Evolutionary conservation across 2,797 vertebrate genomes (phyloP), one percentile per base, ranked within the genome.

Genomic region (Schizopygopsis pylzovi): DNA sequence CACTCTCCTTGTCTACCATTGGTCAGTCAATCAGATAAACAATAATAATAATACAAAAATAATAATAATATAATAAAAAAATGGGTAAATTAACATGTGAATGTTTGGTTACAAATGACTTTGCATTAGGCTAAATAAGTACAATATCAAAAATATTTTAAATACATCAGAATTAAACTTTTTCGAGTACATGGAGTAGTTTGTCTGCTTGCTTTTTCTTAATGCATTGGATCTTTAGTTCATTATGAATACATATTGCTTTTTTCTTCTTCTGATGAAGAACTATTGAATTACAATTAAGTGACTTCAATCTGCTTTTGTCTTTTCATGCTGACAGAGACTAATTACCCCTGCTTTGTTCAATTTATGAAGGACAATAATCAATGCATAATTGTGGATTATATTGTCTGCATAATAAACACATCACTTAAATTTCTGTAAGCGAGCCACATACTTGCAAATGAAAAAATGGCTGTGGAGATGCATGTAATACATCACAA

Each of bases 311-410:
- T 82, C 80, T 82, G 67, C 67, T 61, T 77, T 76, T 83, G 78
- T 73, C 83, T 85, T 82, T 83, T 85, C 41, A 49, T 80, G 67
- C 82, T 93, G 93, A 95, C 94, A 94, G 92, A 89, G 93, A 92
- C 92, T 93, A 93, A 92, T 92, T 92, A 93, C 90, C 90, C 90
- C 91, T 93, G 93, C 92, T 91, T 92, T 91, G 91, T 90, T 92
- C 91, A 92, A 92, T 93, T 95, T 95, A 95, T 94, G 94, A 94
- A 91, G 94, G 73, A 81, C 94, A 93, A 93, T 95, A 95, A 95
- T 95, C 93, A 82, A 80, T 85, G 83, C 80, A 87, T 87, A 82
- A 89, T 89, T 87, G 84, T 82, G 82, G 80, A 85, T 89, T 89
- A 92, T 92, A 91, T 70, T 88, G 92, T 91, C 90, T 91, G 93